These are phyloP conservation scores for Rhagologus leucostigma DNA, from an alignment of 2,113 vertebrate species.

Conservation along the genomic window DNA sequence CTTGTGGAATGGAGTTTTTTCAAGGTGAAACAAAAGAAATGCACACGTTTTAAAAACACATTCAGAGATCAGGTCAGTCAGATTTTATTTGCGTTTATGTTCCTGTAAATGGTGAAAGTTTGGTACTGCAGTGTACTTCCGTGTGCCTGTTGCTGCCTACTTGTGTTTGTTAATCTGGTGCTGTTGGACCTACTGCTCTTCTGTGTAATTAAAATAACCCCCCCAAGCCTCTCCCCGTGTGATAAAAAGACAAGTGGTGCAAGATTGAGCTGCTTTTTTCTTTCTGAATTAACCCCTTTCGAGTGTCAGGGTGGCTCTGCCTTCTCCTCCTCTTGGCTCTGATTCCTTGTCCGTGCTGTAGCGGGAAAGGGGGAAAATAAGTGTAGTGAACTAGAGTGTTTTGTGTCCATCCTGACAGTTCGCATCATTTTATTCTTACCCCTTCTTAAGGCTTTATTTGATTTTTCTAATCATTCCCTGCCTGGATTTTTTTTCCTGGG, in stretches of 20 bases:
- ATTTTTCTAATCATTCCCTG: neutral
- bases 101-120: neutral
- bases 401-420: neutral
- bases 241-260: neutral
- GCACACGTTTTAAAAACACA: neutral
- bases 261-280: neutral
- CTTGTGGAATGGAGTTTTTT: neutral
- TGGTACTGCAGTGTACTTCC: neutral
- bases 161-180: neutral
- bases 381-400: neutral
- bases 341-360: neutral
- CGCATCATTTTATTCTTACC: neutral
- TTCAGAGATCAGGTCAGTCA: neutral
- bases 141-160: neutral
- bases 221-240: neutral
- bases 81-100: neutral
- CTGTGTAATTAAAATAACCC: neutral
- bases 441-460: neutral
- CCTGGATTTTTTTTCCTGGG: accelerated
- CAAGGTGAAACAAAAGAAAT: neutral
- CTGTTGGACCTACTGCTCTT: neutral
- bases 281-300: neutral
- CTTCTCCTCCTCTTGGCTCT: neutral
- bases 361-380: neutral
- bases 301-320: neutral